Evolutionary conservation across 1,140 invertebrate genomes (phyloP), one percentile per base, ranked within the genome.

Genomic region (Drosophila subpulchrella): DNA sequence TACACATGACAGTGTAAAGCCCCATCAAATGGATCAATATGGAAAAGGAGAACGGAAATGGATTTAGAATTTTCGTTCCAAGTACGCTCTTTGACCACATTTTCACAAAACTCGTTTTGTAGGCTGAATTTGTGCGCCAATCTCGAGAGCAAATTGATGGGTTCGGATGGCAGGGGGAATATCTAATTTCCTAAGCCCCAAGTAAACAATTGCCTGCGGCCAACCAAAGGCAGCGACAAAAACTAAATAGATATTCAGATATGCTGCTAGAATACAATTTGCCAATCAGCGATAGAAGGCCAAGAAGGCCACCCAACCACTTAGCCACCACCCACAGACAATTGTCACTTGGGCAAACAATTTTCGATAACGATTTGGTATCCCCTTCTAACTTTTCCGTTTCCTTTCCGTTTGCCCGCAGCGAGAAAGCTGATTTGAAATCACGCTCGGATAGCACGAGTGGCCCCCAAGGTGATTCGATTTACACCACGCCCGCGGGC

Each of bases 361-460:
- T 77, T 62, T 77, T 73, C 61, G 74, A 73, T 90, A 83, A 82
- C 56, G 76, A 80, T 78, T 84, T 75, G 42, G 61, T 36, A 4
- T 15, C 4, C 44, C 46, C 30, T 27, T 32, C 46, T 63, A 24
- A 39, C 42, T 34, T 56, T 48, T 41, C 30, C 53, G 61, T 36
- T 58, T 58, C 48, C 50, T 46, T 30, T 59, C 48, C 17, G 8
- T 68, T 72, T 34, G 81, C 84, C 84, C 81, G 54, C 84, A 92
- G 92, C 82, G 92, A 92, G 75, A 92, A 92, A 77, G 92, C 92
- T 73, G 92, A 92, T 90, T 91, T 92, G 78, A 92, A 92, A 85
- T 92, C 92, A 82, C 91, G 91, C 77, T 92, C 91, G 47, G 92
- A 92, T 90, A 92, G 91, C 78, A 92, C 89, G 34, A 92, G 91